Base-by-base conservation (phyloP, 1,140 invertebrate species). In the Caligus rogercresseyi region DNA sequence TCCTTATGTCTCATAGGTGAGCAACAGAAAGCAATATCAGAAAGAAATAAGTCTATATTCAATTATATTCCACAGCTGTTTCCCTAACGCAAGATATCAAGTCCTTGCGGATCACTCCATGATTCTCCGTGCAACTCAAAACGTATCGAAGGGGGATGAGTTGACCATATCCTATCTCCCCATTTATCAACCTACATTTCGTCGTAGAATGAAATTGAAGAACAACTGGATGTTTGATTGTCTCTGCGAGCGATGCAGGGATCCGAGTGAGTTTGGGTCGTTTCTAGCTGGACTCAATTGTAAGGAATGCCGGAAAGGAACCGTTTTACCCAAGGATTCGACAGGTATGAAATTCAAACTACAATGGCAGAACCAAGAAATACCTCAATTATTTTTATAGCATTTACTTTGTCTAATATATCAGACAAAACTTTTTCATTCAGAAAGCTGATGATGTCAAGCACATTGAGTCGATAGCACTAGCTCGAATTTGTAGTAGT, bases 141-240 rank as follows among this genome's bases (percentile, higher is more conserved):
- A 60, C 51, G 43, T 60, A 14, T n/a, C 11, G 2, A 43, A 11
- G 19, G 57, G 57, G 14, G 57, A 60, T 18, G 57, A 60, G 20
- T 31, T 60, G 1, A 60, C 57, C 24, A 60, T 25, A 11, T 18
- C 16, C 2, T 60, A 60, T 43, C 26, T 60, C 20, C 57, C 57
- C 3, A 26, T 25, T 11, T 26, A 18, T 25, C 16, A 18, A 53
- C 24, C 20, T 18, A 60, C 7, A 11, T 24, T 43, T 25, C 23
- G 57, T 18, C 18, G 57, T n/a, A 25, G 57, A 11, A 19, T 26
- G 13, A 60, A 60, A 60, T 31, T 60, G 16, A 25, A 43, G 16
- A 60, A 60, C 19, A 60, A 60, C 26, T 60, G 57, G 57, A 23
- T 24, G 13, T 60, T 60, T 18, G 57, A 60, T 19, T 60, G 57